Evolutionary conservation across 1,140 invertebrate genomes (phyloP).

Genomic region (Aphaenogaster ashmeadi): DNA sequence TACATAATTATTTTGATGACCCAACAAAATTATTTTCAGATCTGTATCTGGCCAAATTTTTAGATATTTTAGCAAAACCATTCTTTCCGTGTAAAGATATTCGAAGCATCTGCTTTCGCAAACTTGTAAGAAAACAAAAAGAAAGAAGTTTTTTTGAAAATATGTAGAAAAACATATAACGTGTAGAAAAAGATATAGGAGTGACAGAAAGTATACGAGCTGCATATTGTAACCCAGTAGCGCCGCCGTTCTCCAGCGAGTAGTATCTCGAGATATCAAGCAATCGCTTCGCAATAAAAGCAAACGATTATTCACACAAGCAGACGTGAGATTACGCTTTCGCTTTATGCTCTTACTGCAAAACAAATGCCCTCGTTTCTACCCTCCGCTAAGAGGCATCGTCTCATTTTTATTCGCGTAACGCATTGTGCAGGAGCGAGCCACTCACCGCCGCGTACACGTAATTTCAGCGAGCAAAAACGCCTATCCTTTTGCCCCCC

Average conservation of each 20-base stretch:
- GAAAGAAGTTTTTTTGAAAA: no score
- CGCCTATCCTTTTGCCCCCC: slow-evolving; percentile 40
- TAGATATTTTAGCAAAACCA: no score
- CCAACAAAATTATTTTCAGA: no score
- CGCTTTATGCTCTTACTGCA: neutral
- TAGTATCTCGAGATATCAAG: neutral
- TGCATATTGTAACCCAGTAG: neutral
- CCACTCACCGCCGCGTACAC: slow-evolving; percentile 27
- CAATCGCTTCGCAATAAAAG: slow-evolving; percentile 7
- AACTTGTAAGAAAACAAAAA: neutral
- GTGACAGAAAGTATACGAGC: neutral
- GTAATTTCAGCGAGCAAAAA: slow-evolving; percentile 52
- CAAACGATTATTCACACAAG: slow-evolving; percentile 14
- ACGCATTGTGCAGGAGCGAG: slow-evolving; percentile 20
- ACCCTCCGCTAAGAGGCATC: neutral
- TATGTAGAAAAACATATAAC: neutral
- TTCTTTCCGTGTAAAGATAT: neutral
- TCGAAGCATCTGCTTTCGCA: neutral
- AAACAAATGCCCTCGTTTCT: neutral
- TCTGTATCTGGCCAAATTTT: no score
- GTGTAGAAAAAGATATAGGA: neutral
- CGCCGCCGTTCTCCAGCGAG: neutral
- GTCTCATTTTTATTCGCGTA: slow-evolving; percentile 1
- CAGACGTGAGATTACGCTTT: neutral
- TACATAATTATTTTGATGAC: no score